phyloP scores from a whole-genome alignment of 92 coral and sea anemone genomes.

The Phymanthus crucifer region DNA sequence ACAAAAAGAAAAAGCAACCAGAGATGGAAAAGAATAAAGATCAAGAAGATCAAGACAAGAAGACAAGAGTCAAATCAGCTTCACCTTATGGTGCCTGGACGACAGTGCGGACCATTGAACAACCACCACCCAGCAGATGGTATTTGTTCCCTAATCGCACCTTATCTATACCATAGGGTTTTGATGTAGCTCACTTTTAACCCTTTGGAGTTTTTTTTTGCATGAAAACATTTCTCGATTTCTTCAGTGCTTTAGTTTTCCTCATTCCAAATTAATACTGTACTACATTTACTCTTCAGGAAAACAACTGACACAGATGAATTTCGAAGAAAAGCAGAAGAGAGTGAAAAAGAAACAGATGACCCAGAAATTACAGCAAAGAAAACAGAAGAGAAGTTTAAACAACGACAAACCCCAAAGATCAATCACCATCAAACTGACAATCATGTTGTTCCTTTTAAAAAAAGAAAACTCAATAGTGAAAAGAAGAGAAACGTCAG shows the following conservation, averaged over 20 bases:
- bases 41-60: constrained; percentile 14
- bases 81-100: constrained; percentile 86
- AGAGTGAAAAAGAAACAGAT: constrained; percentile 20
- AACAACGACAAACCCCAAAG: constrained; percentile 77
- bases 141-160: too few relatives aligned
- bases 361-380: constrained; percentile 35
- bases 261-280: too few relatives aligned
- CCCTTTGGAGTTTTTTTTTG: too few relatives aligned
- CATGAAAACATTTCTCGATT: too few relatives aligned
- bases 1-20: not conserved
- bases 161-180: too few relatives aligned
- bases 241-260: too few relatives aligned
- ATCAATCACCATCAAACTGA: constrained; percentile 43
- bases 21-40: constrained; percentile 3
- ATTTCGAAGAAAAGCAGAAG: constrained; percentile 17
- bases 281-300: not conserved
- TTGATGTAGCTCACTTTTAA: too few relatives aligned
- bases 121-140: constrained; percentile 28
- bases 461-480: constrained; percentile 81
- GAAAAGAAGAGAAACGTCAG: constrained; percentile 84
- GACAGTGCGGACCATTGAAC: constrained; percentile 59
- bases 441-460: constrained; percentile 69
- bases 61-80: not conserved
- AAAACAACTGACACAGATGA: constrained; percentile 7
- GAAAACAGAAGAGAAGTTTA: constrained; percentile 73